Evolutionary conservation across 1,140 invertebrate species (phyloP), one percentile per base, ranked within the genome.

Genomic region (Polypedilum vanderplanki): DNA sequence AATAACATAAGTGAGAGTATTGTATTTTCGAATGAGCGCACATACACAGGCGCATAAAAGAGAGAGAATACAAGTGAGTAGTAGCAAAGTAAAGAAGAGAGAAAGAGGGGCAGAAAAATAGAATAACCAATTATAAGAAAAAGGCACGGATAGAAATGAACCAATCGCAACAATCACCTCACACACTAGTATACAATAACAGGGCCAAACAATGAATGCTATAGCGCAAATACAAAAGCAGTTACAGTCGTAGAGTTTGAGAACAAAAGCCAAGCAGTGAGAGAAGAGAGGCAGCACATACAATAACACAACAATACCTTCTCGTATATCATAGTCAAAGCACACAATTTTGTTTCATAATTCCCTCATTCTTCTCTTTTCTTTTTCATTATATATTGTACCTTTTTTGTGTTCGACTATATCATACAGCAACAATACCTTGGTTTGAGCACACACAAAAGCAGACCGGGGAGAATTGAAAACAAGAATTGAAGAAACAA

Each of bases 271-370:
- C 15, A 18, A 70, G 9, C 17, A 70, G 65, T 20, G 65, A 70
- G 65, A 70, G 65, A 20, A 70, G 10, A 70, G 20, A 20, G 9
- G 18, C n/a, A 70, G 18, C 4, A 57, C 4, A 57, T 12, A 57
- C 10, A 57, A 57, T 33, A 33, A 33, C 15, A 57, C 46, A 57
- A 57, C 46, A 57, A 57, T 57, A 70, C n/a, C 46, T 5, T 70
- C 18, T 17, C 20, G 65, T 70, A 20, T 70, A 18, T 18, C 20
- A 70, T 70, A 70, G 65, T 57, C 46, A 57, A 57, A 57, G 46
- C 46, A 57, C 46, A 57, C 65, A 70, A 70, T 70, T 70, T 70
- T 70, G 65, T 70, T 70, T 70, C 65, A 70, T 70, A 70, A 70
- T 70, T 70, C 65, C 18, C 18, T 70, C 65, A 18, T 70, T 22